phyloP scores from a whole-genome alignment of 2,113 vertebrate species.

The Regulus satrapa region DNA sequence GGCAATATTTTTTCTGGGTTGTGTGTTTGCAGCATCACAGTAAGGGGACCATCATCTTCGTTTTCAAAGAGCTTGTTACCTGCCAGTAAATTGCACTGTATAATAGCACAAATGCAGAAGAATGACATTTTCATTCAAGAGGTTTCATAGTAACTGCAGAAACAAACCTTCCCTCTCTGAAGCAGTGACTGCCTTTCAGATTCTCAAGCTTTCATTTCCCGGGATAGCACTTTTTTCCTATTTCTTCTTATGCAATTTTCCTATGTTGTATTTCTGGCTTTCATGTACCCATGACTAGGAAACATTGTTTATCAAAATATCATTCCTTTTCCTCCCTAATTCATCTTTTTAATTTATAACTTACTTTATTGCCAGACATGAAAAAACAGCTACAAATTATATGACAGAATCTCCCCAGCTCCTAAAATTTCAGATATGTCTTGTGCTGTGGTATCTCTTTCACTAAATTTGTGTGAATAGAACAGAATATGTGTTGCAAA shows the following conservation, averaged over 20 bases:
- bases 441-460: background rate
- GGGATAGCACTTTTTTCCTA: background rate
- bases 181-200: background rate
- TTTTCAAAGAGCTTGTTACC: background rate
- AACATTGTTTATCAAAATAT: background rate
- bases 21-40: background rate
- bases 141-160: background rate
- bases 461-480: constrained; percentile 39
- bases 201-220: background rate
- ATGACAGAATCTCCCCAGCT: constrained; percentile 26
- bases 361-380: constrained; percentile 23
- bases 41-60: background rate
- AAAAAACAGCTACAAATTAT: constrained; percentile 48
- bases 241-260: background rate
- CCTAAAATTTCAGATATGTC: background rate
- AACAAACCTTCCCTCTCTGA: background rate
- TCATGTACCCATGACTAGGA: background rate
- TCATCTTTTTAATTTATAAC: background rate
- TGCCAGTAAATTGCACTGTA: background rate
- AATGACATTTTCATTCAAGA: constrained; percentile 31
- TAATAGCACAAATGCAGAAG: background rate
- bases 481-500: background rate
- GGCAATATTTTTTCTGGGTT: background rate
- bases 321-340: background rate
- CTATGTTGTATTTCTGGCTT: background rate